Evolutionary conservation across 2,888 invertebrate genomes (phyloP).

Genomic region (Nasonovia ribisnigri): DNA sequence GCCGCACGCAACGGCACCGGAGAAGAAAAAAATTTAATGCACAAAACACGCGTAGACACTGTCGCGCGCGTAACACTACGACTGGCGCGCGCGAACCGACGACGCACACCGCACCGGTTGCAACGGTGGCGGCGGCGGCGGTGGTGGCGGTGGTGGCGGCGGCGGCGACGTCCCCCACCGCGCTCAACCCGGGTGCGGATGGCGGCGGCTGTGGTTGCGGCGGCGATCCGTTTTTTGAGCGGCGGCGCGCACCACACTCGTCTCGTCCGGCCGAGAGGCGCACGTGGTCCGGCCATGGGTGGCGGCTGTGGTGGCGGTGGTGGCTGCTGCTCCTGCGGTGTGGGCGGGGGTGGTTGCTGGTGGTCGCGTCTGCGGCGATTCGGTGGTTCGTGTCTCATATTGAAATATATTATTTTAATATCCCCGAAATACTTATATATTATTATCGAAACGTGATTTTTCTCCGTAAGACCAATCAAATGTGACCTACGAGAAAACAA

Average conservation of each 20-base stretch:
- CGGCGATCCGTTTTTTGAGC: conserved; percentile 9
- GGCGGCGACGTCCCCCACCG: conserved; percentile 57
- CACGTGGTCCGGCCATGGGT: neutral
- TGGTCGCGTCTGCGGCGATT: neutral
- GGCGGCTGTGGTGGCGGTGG: neutral
- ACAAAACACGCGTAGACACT: conserved; percentile 16
- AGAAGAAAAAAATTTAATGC: neutral
- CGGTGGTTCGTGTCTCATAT: neutral
- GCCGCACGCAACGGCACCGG: neutral
- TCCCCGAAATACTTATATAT: neutral
- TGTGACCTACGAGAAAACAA: no score
- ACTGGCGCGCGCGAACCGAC: conserved; percentile 54
- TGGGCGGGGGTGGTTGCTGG: no score
- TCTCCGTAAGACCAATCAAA: neutral
- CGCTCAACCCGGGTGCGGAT: conserved; percentile 28
- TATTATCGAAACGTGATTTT: neutral
- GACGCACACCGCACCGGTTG: conserved; percentile 52
- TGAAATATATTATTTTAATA: neutral
- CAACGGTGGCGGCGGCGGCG: conserved; percentile 40
- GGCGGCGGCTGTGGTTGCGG: neutral
- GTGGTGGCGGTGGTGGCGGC: neutral
- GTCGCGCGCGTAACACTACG: conserved; percentile 49
- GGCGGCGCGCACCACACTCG: neutral
- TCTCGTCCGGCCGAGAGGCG: neutral
- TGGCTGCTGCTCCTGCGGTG: neutral